Base-by-base conservation (phyloP, 2,888 invertebrate genomes). In the Athalia rosae region DNA sequence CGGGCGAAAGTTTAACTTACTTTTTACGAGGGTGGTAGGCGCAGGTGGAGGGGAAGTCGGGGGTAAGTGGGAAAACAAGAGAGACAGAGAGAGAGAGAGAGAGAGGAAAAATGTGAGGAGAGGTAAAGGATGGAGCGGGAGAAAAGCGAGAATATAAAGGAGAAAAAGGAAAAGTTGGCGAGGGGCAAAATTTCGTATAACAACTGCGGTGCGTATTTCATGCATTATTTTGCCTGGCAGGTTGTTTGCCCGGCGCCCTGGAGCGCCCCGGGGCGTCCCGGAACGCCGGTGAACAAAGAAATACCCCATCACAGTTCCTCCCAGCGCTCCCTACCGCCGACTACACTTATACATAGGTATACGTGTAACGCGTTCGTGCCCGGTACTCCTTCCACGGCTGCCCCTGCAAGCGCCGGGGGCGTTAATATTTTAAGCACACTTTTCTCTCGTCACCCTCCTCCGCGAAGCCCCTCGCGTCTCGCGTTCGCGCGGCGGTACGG, bases 401-500 rank as follows among this genome's bases (percentile, higher is more conserved):
- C 84, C 82, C 85, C 82, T 81, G 85, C 84, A 82, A 85, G 85
- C 85, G 88, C 89, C 89, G 84, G 82, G 82, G 87, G 89, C 89
- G 88, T 89, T 89, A 89, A 89, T 89, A 89, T 89, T 89, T 89
- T 89, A 89, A 89, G 88, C 88, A 88, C 88, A 89, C 88, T 89
- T 89, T 89, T 88, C 87, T 87, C 77, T 64, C 69, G 77, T 58
- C 80, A 73, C 67, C 77, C 82, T 76, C 78, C 79, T 78, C 80
- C 79, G 77, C 78, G 28, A 28, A 79, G 74, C 74, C 63, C 76
- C 62, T 63, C 77, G 71, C 28, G 28, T 28, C 28, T 28, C 28
- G 77, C 78, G 79, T 81, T 79, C 81, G 78, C 76, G 71, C 77
- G 74, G 76, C 61, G 67, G 79, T 79, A 80, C 81, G 64, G 76